A percentile compares a stretch with the other conserved stretches of the same genome.
These are phyloP conservation scores for Sympetrum striolatum DNA, from an alignment of 2,888 invertebrate species.

Conservation along the genomic window DNA sequence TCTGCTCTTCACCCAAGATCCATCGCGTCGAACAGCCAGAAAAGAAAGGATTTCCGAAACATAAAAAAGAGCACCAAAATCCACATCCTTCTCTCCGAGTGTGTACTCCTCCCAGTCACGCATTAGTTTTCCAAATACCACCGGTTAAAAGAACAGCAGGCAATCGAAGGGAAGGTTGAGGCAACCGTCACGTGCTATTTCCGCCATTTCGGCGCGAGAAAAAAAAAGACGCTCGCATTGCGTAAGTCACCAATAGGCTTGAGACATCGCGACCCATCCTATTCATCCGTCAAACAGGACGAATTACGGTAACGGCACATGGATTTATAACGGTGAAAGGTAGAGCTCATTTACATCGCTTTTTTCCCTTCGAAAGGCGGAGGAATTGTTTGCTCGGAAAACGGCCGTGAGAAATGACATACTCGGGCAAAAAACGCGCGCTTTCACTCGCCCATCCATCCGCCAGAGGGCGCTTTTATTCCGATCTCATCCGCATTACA, in stretches of 20 bases:
- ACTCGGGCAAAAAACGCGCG: neutral
- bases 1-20: too few species aligned
- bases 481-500: neutral
- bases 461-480: neutral
- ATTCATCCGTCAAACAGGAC: neutral
- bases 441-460: neutral
- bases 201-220: neutral
- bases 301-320: neutral
- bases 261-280: neutral
- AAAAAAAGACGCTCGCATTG: neutral
- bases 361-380: neutral
- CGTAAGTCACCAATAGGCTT: neutral
- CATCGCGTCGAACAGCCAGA: too few species aligned
- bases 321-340: constrained; percentile 13
- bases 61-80: too few species aligned
- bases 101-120: too few species aligned
- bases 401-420: neutral
- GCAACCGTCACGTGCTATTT: neutral
- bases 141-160: too few species aligned
- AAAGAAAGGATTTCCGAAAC: too few species aligned
- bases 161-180: neutral
- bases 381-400: neutral
- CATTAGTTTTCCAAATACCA: too few species aligned
- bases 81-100: too few species aligned
- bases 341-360: neutral